Evolutionary conservation across 1,140 invertebrate species (phyloP).

Genomic region (Octopus bimaculoides): DNA sequence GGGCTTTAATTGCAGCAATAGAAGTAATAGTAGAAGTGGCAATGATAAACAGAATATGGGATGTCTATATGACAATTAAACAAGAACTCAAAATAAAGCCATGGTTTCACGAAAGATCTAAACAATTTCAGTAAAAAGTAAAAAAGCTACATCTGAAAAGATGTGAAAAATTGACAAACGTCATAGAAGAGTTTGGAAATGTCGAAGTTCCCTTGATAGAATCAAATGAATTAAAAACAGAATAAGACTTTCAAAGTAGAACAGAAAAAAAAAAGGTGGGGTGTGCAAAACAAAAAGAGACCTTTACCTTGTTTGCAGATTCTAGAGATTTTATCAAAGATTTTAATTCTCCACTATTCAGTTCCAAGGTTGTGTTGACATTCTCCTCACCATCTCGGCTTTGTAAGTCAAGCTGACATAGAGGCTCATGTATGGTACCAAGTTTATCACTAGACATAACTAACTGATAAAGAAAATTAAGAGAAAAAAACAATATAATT

Average conservation of each 20-base stretch:
- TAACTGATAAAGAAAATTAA: constrained; percentile 29
- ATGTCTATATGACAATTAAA: too few species aligned
- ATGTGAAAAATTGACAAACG: too few species aligned
- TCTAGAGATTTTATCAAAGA: constrained; percentile 42
- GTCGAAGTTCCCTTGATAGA: neutral
- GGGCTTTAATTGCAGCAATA: too few species aligned
- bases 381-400: constrained; percentile 25
- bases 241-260: neutral
- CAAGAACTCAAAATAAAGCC: too few species aligned
- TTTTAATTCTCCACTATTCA: constrained; percentile 40
- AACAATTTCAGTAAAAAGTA: too few species aligned
- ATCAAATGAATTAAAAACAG: neutral
- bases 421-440: constrained; percentile 40
- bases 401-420: constrained; percentile 41
- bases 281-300: too few species aligned
- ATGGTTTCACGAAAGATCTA: too few species aligned
- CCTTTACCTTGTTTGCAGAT: constrained; percentile 43
- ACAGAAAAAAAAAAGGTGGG: neutral
- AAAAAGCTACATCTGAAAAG: too few species aligned
- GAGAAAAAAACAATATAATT: neutral
- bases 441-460: constrained; percentile 49
- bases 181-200: too few species aligned
- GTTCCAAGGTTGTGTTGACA: constrained; percentile 38
- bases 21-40: too few species aligned
- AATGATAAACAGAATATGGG: too few species aligned